These are phyloP conservation scores for Danio tinwini DNA, from an alignment of 2,797 vertebrate species.

Conservation along the genomic window DNA sequence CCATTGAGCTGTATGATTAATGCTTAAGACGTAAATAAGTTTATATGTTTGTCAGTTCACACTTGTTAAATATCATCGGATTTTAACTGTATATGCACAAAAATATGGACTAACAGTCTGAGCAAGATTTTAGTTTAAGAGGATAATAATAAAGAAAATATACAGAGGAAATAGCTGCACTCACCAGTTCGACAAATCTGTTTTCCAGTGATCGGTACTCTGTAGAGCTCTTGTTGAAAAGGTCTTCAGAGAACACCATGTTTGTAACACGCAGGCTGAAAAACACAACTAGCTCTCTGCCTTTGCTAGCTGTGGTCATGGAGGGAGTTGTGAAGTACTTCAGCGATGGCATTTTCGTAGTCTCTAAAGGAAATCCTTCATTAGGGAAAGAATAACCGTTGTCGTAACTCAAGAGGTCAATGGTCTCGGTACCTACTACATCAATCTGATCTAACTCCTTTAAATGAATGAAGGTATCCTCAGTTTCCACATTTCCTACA, in stretches of 20 bases:
- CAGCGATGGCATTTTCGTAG: slow-evolving; percentile 69
- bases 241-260: slow-evolving; percentile 87
- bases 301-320: slow-evolving; percentile 76
- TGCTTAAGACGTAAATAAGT: too few species aligned
- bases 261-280: slow-evolving; percentile 92
- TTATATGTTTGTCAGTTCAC: too few species aligned
- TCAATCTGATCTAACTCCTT: slow-evolving; percentile 59
- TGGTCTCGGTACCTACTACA: slow-evolving; percentile 56
- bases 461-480: background rate
- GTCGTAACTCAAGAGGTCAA: slow-evolving; percentile 67
- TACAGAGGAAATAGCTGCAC: slow-evolving; percentile 61
- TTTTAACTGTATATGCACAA: too few species aligned
- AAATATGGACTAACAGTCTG: too few species aligned
- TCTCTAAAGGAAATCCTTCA: slow-evolving; percentile 50
- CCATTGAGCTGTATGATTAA: too few species aligned
- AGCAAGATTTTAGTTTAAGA: slow-evolving; percentile 1
- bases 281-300: slow-evolving; percentile 90
- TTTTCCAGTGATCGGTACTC: slow-evolving; percentile 88
- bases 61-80: too few species aligned
- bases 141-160: slow-evolving; percentile 37
- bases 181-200: slow-evolving; percentile 86
- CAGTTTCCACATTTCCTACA: background rate
- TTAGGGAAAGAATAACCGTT: slow-evolving; percentile 63
- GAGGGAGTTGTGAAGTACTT: slow-evolving; percentile 82
- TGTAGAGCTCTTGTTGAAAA: slow-evolving; percentile 89